Base-by-base conservation (phyloP, 1,140 invertebrate genomes). In the Spodoptera frugiperda region DNA sequence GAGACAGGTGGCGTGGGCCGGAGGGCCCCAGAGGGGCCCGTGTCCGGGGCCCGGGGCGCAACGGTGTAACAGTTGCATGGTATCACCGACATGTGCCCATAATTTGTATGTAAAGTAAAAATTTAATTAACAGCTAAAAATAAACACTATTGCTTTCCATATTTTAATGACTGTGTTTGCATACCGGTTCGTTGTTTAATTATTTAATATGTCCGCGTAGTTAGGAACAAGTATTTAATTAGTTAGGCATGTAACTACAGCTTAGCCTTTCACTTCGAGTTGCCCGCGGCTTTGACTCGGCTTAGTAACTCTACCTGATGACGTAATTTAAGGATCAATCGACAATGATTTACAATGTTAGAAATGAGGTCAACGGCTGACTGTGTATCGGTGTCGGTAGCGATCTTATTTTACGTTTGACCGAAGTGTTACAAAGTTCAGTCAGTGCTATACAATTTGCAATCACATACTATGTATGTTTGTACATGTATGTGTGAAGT, bases 1-100 rank as follows among this genome's bases (percentile, higher is more conserved):
- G 44, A 39, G 82, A 82, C 85, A 85, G 85, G 85, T 87, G 85
- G 80, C 68, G 78, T 17, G 59, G 73, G 51, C 33, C 80, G 82
- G 81, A 17, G 59, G 73, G 51, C 33, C 80, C 84, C 82, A 25
- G 61, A 39, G 61, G 33, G 15, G 39, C 61, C 30, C 68, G 59
- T 12, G 53, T 25, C 19, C 84, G 61, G 61, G 61, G 33, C 39
- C 61, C 61, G 30, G 67, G 81, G 86, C 85, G 70, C 77, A 85
- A 85, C 84, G 85, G 78, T 83, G 82, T 70, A 76, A 55, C 63
- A 76, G 51, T 57, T 68, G 75, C 54, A 15, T 21, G 11, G 30
- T 51, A 67, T 55, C 33, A n/a, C 65, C 44, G 46, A 57, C 75
- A 76, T 76, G 75, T 76, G 75, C 75, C 61, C 65, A 68, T 71